These are phyloP conservation scores for Autographa gamma DNA, from an alignment of 2,888 invertebrate genomes.

Conservation along the genomic window DNA sequence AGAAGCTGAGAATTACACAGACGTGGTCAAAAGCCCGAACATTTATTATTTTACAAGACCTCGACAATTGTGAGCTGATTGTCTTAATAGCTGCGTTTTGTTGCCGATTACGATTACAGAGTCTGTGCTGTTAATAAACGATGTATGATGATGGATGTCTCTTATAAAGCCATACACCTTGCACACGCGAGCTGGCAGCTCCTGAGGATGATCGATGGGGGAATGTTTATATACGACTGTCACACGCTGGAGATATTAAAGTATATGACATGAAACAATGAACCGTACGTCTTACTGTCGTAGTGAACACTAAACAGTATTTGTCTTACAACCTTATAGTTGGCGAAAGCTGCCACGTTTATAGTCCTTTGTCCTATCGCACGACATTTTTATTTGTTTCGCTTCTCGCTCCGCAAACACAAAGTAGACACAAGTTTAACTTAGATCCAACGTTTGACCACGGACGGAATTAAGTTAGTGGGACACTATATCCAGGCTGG, in stretches of 20 bases:
- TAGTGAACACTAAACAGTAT: neutral
- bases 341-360: neutral
- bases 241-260: neutral
- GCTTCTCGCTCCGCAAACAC: conserved; percentile 33
- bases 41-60: neutral
- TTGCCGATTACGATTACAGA: neutral
- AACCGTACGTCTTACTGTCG: neutral
- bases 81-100: neutral
- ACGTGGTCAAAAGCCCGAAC: neutral
- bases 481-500: conserved; percentile 40
- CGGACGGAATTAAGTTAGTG: conserved; percentile 52
- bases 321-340: neutral
- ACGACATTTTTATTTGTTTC: conserved; percentile 41
- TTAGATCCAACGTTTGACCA: conserved; percentile 51
- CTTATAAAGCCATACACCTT: neutral
- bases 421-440: conserved; percentile 45
- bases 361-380: neutral
- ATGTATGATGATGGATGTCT: conserved; percentile 1
- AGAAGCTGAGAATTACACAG: neutral
- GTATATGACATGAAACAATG: neutral
- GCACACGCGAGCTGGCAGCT: neutral
- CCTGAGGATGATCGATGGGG: neutral
- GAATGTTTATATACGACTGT: neutral
- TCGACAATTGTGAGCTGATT: neutral
- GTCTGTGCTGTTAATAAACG: neutral